Conservation (phyloP, 1,140 invertebrate genomes). For the Sycophila sp. region DNA sequence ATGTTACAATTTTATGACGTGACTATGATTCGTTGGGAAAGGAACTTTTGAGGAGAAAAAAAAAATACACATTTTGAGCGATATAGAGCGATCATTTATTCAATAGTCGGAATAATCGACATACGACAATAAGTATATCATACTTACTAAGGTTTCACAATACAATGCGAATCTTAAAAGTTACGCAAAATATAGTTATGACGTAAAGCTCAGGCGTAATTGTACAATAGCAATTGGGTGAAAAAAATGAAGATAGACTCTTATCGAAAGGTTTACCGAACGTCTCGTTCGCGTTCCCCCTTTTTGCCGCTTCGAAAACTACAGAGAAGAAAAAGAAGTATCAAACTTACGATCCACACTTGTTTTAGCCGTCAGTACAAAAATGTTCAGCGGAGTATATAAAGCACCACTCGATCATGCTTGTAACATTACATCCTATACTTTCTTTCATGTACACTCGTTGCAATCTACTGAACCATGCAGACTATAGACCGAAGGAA, state of each 20-base stretch:
- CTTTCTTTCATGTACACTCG: not conserved
- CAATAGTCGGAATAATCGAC: not conserved
- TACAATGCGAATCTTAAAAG: conserved; percentile 7
- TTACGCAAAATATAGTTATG: conserved; percentile 9
- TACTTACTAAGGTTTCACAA: conserved; percentile 14
- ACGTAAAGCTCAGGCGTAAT: not conserved
- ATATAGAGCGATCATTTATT: conserved; percentile 26
- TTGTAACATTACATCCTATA: not conserved
- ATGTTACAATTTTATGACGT: too few species aligned
- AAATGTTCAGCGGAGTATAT: conserved; percentile 1
- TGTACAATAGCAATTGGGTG: conserved; percentile 11
- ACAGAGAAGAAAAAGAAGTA: too few species aligned
- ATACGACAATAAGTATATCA: conserved; percentile 15
- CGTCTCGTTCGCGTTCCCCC: too few species aligned
- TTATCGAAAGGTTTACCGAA: not conserved
- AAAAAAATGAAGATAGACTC: not conserved
- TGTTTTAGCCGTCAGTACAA: conserved; percentile 7
- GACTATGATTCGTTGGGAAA: too few species aligned
- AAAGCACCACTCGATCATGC: not conserved
- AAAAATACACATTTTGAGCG: too few species aligned
- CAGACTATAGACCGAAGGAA: not conserved
- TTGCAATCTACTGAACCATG: not conserved
- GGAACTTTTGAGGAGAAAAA: too few species aligned
- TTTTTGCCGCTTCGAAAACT: too few species aligned
- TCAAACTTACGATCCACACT: too few species aligned